Base-by-base conservation (phyloP, 2,113 vertebrate species). In the Vulpes vulpes region DNA sequence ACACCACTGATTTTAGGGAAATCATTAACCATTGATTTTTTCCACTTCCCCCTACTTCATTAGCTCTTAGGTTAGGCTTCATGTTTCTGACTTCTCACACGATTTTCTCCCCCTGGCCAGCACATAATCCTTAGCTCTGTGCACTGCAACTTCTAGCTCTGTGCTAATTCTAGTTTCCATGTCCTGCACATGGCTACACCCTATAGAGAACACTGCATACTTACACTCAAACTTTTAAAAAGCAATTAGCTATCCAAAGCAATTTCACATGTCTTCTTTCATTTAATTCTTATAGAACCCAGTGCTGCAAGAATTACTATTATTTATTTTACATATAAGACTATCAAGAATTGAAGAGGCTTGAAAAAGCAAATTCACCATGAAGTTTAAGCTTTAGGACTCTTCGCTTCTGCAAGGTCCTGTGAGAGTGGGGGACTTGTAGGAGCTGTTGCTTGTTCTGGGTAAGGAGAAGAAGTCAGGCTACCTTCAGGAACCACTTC, bases 381-480 rank as follows among this genome's bases (percentile, higher is more conserved):
- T 15, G 43, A 89, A 76, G 15, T 27, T 85, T 49, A 94, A 35
- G 23, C 19, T 43, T 43, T 57, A 19, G 5, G 11, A 6, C 2
- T 87, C 17, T 51, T 76, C 22, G 7, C 51, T 53, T 51, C 8
- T 20, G 19, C 49, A 65, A 69, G 15, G 1, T 71, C 55, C 7
- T n/a, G 1, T 1, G 38, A 57, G n/a, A 9, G 0, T 5, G 27
- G 60, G 17, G 20, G 43, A 1, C n/a, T 55, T 53, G 22, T 32
- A 20, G n/a, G 27, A 73, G 1, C 2, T 30, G 6, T 2, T 9
- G 3, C 3, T 5, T 22, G 0, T 22, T 64, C 25, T 5, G 23
- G 20, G 1, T 11, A 1, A 32, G n/a, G 2, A 16, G 32, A 32
- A 6, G 23, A 64, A 73, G 59, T 10, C 35, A 71, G 19, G 4